A percentile compares a stretch with the other conserved stretches of the same genome.
These are phyloP conservation scores for Hydrochoerus hydrochaeris DNA, from an alignment of 2,113 vertebrate species.

Conservation along the genomic window DNA sequence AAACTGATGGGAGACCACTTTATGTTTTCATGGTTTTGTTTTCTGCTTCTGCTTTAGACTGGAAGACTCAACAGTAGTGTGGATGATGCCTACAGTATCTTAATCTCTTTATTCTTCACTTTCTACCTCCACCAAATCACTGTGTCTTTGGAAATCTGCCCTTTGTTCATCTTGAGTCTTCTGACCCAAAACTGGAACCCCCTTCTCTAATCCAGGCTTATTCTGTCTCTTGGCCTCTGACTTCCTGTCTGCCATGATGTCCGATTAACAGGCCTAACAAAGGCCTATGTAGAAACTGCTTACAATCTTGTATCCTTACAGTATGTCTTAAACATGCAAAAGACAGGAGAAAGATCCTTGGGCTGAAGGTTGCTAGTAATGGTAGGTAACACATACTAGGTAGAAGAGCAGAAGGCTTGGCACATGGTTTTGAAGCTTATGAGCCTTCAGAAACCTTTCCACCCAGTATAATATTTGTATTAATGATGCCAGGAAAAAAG, in stretches of 20 bases:
- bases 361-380: not conserved
- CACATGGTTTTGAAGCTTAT: not conserved
- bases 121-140: not conserved
- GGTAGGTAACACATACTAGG: not conserved
- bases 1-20: not conserved
- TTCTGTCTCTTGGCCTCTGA: not conserved
- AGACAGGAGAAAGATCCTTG: not conserved
- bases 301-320: not conserved
- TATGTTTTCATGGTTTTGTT: not conserved
- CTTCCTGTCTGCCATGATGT: not conserved
- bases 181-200: not conserved
- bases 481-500: not conserved
- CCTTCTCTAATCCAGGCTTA: not conserved
- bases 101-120: not conserved
- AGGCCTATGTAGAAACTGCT: not conserved
- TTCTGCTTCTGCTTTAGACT: not conserved
- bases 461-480: not conserved
- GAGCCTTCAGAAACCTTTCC: not conserved
- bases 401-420: not conserved
- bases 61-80: not conserved
- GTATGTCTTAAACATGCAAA: not conserved
- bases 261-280: not conserved
- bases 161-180: not conserved
- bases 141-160: not conserved
- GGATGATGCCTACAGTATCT: not conserved